phyloP scores from a whole-genome alignment of 2,797 vertebrate species.

The Aquila chrysaetos region DNA sequence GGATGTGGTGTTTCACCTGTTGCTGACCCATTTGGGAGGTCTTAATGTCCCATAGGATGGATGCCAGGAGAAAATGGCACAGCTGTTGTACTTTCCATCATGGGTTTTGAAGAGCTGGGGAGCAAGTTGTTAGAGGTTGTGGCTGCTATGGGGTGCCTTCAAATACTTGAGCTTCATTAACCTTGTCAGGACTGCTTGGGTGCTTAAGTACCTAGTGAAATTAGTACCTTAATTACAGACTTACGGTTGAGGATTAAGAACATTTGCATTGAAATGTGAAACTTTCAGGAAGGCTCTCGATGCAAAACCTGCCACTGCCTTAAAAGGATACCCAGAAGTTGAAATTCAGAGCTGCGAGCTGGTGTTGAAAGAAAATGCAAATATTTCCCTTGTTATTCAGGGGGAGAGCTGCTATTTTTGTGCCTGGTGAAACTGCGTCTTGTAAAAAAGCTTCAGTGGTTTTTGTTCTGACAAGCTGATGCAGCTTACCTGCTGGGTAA shows the following conservation, averaged over 20 bases:
- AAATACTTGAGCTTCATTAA: not conserved
- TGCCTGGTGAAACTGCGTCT: not conserved
- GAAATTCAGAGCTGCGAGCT: not conserved
- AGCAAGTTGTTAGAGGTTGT: not conserved
- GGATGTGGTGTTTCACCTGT: not conserved
- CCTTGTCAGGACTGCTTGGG: not conserved
- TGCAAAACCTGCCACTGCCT: not conserved
- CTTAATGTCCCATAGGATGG: not conserved
- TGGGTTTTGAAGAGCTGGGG: not conserved
- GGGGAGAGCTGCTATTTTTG: not conserved
- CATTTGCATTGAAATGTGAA: constrained; percentile 9
- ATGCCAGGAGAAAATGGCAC: not conserved
- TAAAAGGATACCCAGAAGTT: not conserved
- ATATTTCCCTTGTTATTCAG: not conserved
- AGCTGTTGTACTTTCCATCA: not conserved
- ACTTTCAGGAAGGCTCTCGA: not conserved
- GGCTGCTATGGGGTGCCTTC: not conserved
- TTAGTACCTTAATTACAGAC: not conserved
- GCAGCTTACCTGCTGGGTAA: not conserved
- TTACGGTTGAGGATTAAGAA: constrained; percentile 2
- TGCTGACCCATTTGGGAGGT: not conserved
- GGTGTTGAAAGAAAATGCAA: constrained; percentile 18
- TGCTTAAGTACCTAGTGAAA: not conserved
- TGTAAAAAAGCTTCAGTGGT: not conserved
- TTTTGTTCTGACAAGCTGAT: not conserved